Evolutionary conservation across 2,888 invertebrate genomes (phyloP).

Genomic region (Blastobasis adustella): DNA sequence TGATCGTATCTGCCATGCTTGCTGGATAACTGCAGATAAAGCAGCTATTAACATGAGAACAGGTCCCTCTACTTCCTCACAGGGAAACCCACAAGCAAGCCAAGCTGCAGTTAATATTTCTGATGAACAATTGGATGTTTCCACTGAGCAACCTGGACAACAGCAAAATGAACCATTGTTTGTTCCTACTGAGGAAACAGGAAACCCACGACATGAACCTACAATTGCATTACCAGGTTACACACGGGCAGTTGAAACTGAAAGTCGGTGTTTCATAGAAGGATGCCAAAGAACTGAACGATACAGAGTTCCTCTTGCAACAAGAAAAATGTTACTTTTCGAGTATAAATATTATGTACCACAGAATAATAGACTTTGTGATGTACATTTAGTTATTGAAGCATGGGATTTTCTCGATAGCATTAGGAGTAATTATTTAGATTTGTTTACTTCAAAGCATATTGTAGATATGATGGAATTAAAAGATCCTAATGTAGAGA

Average conservation of each 20-base stretch:
- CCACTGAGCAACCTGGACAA: no score
- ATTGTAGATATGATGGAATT: neutral
- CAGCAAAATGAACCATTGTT: no score
- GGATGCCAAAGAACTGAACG: constrained; percentile 11
- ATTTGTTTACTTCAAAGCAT: neutral
- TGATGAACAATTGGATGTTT: no score
- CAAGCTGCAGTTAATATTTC: no score
- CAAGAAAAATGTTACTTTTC: constrained; percentile 10
- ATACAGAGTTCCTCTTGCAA: constrained; percentile 11
- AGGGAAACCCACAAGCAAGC: no score
- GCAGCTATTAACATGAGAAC: constrained; percentile 5
- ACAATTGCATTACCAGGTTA: constrained; percentile 5
- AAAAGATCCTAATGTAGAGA: neutral
- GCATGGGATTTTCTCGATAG: no score
- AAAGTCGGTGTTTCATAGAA: constrained; percentile 11
- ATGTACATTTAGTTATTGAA: neutral
- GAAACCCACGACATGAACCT: no score
- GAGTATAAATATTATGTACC: constrained; percentile 3
- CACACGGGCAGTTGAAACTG: constrained; percentile 12
- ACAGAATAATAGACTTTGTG: neutral
- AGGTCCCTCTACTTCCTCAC: no score
- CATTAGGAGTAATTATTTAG: neutral
- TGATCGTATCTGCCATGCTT: constrained; percentile 5
- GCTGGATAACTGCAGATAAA: constrained; percentile 11
- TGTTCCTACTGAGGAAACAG: no score